Conservation (phyloP, 2,888 invertebrate species). For the Cheilosia impressa region DNA sequence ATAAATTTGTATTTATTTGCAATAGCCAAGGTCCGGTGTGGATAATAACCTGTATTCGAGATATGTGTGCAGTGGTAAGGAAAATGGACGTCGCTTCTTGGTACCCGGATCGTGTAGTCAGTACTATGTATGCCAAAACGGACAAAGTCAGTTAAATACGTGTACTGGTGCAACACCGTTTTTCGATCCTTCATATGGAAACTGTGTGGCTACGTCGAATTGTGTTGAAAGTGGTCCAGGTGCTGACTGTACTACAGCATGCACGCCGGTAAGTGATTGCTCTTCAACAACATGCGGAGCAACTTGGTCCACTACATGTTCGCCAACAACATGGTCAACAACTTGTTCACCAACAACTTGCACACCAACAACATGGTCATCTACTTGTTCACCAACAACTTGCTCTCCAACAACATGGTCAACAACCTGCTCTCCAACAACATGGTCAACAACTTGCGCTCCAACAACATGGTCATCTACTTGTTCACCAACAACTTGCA, state of each 20-base stretch:
- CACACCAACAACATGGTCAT: too few relatives aligned
- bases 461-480: background rate
- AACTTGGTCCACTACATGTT: too few relatives aligned
- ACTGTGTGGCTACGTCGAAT: slow-evolving; percentile 79
- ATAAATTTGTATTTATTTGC: background rate
- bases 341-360: too few relatives aligned
- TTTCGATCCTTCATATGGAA: slow-evolving; percentile 76
- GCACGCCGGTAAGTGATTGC: too few relatives aligned
- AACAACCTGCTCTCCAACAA: too few relatives aligned
- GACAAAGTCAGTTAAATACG: slow-evolving; percentile 72
- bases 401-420: slow-evolving; percentile 1
- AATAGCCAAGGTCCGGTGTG: slow-evolving; percentile 59
- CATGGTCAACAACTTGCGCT: slow-evolving; percentile 14
- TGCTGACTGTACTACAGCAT: background rate
- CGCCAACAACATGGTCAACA: background rate
- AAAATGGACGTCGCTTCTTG: slow-evolving; percentile 78
- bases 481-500: too few relatives aligned
- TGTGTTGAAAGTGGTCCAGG: slow-evolving; percentile 76
- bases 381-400: background rate
- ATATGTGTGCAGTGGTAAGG: slow-evolving; percentile 78
- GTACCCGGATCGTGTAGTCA: slow-evolving; percentile 81
- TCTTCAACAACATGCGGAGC: too few relatives aligned
- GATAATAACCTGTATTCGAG: slow-evolving; percentile 78
- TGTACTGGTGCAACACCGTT: slow-evolving; percentile 77
- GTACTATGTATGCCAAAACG: slow-evolving; percentile 80